Evolutionary conservation across 2,797 vertebrate species (phyloP), one percentile per base, ranked within the genome.

Genomic region (Aldrovandia affinis): DNA sequence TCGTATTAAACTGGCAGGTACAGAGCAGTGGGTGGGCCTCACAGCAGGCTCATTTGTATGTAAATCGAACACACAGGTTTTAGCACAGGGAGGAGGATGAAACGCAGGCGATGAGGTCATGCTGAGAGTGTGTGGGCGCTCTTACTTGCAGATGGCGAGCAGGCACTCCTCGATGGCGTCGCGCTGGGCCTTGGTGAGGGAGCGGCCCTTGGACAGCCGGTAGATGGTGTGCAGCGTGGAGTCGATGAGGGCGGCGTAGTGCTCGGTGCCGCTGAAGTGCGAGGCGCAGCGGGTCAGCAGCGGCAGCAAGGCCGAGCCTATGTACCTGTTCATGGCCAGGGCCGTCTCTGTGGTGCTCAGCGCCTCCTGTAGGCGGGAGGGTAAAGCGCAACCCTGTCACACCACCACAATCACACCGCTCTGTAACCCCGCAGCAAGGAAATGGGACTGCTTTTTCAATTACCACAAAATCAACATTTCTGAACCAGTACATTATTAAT

Each of bases 161-260:
- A 99, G 93, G 86, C 98, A 99, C 90, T 99, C 98, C 92, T 99
- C 98, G 77, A 99, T 99, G 73, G 98, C 98, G 33, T 99, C 98
- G 87, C 98, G 95, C 88, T 99, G 98, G 36, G 98, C 98, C 93
- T 99, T 99, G 81, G 98, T 99, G 91, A 99, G 97, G 0, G 97
- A 98, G 0, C 97, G 97, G 22, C 98, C 98, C 87, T 99, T 99
- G 90, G 98, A 99, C 20, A 99, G 95, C 82, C 98, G 96, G 85
- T 99, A 99, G 90, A 99, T 97, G 83, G 98, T 99, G 92, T 99
- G 97, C 65, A 99, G 96, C 0, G 93, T 98, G 86, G 98, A 98
- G 94, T 99, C 98, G 57, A 99, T 96, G 81, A 99, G 94, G 82
- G 96, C 93, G 63, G 96, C 96, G 0, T 96, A 95, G 92, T 99